Evolutionary conservation across 1,140 invertebrate species (phyloP), one percentile per base, ranked within the genome.

Genomic region (Pomacea maculata): DNA sequence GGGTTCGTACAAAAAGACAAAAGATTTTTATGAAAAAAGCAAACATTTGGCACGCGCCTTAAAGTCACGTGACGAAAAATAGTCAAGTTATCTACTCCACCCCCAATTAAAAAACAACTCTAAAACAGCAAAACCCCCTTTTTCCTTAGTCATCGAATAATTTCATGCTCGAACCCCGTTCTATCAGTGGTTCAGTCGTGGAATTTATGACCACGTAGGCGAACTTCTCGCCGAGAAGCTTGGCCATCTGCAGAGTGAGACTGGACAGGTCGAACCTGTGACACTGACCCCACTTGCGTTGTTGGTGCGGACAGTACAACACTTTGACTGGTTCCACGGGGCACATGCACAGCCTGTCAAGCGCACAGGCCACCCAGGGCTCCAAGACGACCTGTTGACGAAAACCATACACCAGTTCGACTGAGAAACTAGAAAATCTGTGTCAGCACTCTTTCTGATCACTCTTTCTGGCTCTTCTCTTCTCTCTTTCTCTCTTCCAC

Each of bases 191-290:
- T 19, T 29, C 65, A 54, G 19, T 54, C 29, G 10, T 78, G 19
- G 34, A 14, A 9, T 71, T 65, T 7, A 78, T n/a, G 52, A 78
- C 77, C 34, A 78, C 54, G n/a, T 78, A 67, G 21, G 54, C 65
- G 67, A 78, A 78, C 45, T 57, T 70, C n/a, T 55, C 77, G 17
- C 77, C 77, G 67, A 68, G 70, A 52, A 78, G 77, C 65, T 57
- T 71, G 64, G 65, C 77, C 25, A 78, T 55, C 65, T 78, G 77
- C 34, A 78, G 19, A 25, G 77, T 78, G 4, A 78, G 77, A 45
- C 45, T 57, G 52, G 77, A 78, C 34, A 78, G 77, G 77, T 78
- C 77, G 52, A 78, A 78, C n/a, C 77, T 65, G 54, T 78, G 77
- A 25, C 77, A 78, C 29, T 55, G 45, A 17, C 77, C 77, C 64